A percentile compares a stretch with the other conserved stretches of the same genome.
phyloP scores from a whole-genome alignment of 2,113 vertebrate genomes.

The Falco punctatus region DNA sequence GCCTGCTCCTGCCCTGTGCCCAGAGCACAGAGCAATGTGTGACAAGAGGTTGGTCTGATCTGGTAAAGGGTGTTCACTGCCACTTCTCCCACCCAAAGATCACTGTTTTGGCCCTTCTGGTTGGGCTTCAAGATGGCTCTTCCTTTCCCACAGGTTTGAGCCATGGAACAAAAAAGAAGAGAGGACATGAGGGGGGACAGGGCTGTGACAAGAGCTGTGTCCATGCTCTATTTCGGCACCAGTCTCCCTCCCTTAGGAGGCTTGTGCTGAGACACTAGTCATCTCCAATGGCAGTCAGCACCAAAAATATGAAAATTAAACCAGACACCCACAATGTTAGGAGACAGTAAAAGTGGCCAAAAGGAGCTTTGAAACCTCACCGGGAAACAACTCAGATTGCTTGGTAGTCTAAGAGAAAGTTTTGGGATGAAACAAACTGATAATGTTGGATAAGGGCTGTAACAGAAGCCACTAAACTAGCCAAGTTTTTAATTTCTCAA shows the following conservation, averaged over 20 bases:
- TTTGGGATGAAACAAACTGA: background rate
- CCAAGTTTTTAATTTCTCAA: background rate
- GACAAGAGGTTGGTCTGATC: background rate
- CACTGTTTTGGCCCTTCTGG: background rate
- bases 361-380: background rate
- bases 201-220: background rate
- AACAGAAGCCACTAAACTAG: background rate
- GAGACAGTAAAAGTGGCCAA: background rate
- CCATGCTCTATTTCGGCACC: background rate
- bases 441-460: background rate
- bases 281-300: background rate
- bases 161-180: background rate
- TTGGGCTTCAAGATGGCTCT: background rate
- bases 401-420: background rate
- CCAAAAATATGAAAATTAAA: background rate
- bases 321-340: no score
- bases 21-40: background rate
- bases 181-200: fast-evolving
- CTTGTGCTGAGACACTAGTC: background rate
- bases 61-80: background rate
- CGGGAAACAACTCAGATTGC: background rate
- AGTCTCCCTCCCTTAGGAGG: background rate
- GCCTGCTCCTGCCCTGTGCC: background rate
- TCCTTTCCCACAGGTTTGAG: background rate
- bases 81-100: background rate